These are phyloP conservation scores for Trematocara variabile DNA, from an alignment of 2,113 vertebrate species.

Conservation along the genomic window DNA sequence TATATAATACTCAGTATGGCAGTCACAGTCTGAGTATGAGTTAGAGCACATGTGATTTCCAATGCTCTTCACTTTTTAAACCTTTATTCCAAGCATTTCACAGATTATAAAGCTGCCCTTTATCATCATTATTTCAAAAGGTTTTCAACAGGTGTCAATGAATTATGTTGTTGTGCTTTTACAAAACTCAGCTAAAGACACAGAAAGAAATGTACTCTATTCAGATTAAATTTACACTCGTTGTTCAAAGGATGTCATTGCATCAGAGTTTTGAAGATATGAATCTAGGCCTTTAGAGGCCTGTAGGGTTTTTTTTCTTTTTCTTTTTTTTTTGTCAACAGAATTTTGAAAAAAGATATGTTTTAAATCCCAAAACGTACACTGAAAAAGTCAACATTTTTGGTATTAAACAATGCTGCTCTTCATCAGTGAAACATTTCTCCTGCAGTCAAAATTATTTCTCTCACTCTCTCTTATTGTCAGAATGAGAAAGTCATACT, in stretches of 20 bases:
- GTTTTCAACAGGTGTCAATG: neutral
- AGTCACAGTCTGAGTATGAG: neutral
- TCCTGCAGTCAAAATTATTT: neutral
- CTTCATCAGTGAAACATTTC: neutral
- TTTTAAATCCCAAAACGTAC: neutral
- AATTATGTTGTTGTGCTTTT: neutral
- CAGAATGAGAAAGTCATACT: neutral
- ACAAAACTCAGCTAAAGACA: neutral
- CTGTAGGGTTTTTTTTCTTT: neutral
- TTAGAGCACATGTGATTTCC: neutral
- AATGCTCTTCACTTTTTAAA: fast-evolving
- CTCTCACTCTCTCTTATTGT: neutral
- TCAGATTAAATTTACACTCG: neutral
- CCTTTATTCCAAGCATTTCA: neutral
- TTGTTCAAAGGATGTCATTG: neutral
- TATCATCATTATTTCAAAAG: neutral
- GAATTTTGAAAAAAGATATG: fast-evolving
- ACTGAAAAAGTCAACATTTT: neutral
- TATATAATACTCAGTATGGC: neutral
- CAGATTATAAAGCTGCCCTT: neutral
- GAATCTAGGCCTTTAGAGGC: neutral
- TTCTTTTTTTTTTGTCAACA: fast-evolving
- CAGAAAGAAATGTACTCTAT: neutral
- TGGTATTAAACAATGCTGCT: neutral
- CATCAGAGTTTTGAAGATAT: neutral